Evolutionary conservation across 2,888 invertebrate species (phyloP).

Genomic region (Nymphalis c-album): DNA sequence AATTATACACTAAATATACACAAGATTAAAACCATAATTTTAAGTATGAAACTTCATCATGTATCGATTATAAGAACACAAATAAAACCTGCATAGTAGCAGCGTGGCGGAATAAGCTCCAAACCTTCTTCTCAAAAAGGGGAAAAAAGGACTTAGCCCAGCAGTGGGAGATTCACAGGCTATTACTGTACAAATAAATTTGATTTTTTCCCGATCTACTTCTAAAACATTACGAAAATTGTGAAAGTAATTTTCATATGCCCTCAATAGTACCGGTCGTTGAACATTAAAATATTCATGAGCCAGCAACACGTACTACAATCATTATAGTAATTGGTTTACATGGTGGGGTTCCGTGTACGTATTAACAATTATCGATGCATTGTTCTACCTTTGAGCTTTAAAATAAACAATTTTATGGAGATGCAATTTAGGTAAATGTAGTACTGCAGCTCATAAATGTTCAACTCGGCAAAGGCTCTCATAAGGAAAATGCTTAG

Average conservation of each 20-base stretch:
- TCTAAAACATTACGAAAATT: not conserved
- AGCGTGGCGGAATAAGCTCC: too few species aligned
- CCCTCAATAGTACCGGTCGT: slow-evolving; percentile 30
- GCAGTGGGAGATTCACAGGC: too few species aligned
- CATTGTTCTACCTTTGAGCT: slow-evolving; percentile 12
- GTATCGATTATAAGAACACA: too few species aligned
- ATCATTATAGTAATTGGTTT: slow-evolving; percentile 48
- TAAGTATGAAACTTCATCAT: too few species aligned
- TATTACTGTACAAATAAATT: too few species aligned
- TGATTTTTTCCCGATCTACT: not conserved
- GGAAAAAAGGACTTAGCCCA: too few species aligned
- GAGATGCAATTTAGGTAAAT: not conserved
- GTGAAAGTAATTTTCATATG: slow-evolving; percentile 27
- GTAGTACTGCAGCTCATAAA: not conserved
- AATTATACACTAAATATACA: too few species aligned
- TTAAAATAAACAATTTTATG: slow-evolving; percentile 16
- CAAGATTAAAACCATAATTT: too few species aligned
- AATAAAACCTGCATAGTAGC: too few species aligned
- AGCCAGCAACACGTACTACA: slow-evolving; percentile 40
- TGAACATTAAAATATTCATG: slow-evolving; percentile 46
- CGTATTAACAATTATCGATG: slow-evolving; percentile 40
- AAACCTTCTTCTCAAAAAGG: too few species aligned
- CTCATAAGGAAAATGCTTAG: too few species aligned
- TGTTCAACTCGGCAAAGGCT: too few species aligned
- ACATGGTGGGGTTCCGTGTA: slow-evolving; percentile 33